Percentiles rank a stretch among this genome's conserved stretches.
phyloP scores from a whole-genome alignment of 2,113 vertebrate species.

The Heteronetta atricapilla region DNA sequence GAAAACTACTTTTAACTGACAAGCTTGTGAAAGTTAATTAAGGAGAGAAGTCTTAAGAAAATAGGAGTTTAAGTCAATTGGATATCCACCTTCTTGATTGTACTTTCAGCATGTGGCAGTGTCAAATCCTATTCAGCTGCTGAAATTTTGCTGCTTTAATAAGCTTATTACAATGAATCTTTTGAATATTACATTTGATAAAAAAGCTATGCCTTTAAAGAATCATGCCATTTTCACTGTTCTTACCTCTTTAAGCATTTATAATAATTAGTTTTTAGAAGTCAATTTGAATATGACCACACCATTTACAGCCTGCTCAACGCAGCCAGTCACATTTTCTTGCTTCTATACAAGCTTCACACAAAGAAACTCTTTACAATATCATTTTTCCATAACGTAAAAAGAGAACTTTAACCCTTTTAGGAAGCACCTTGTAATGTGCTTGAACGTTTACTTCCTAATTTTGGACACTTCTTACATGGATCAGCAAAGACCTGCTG shows the following conservation, averaged over 20 bases:
- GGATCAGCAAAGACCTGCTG: background rate
- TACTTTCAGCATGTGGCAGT: accelerated
- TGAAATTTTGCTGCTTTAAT: background rate
- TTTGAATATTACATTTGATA: background rate
- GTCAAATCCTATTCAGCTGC: background rate
- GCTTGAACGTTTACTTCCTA: background rate
- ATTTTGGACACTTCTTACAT: background rate
- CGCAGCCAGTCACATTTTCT: background rate
- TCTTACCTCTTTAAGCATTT: background rate
- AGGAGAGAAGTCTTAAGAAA: background rate
- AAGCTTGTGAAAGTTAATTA: background rate
- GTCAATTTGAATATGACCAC: background rate
- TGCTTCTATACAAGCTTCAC: background rate
- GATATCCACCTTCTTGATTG: background rate
- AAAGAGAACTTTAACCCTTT: background rate
- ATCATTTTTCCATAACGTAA: background rate
- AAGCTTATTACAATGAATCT: background rate
- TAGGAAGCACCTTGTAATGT: background rate
- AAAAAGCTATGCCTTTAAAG: background rate
- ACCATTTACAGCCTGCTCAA: background rate
- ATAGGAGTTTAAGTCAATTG: background rate
- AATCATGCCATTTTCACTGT: background rate
- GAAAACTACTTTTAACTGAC: constrained; percentile 11
- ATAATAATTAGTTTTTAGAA: background rate
- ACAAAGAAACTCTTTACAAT: no score